These are phyloP conservation scores for Nannospalax galili DNA, from an alignment of 2,113 vertebrate genomes.

Conservation along the genomic window DNA sequence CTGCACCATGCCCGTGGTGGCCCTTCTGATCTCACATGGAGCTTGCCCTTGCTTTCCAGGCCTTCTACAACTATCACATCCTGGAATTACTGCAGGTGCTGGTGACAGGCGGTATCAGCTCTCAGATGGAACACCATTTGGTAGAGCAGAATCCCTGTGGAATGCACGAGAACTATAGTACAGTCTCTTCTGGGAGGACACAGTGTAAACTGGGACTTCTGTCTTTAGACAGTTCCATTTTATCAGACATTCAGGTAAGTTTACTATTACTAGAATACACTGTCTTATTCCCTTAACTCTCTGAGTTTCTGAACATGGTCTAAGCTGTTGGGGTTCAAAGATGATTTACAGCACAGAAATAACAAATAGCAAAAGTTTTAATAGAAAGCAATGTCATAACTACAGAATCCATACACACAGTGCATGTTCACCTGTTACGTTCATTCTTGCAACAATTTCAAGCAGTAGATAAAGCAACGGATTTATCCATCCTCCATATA, in stretches of 20 bases:
- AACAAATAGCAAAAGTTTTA: no score
- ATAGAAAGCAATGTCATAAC: no score
- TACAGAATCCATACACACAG: no score
- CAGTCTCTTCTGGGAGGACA: neutral
- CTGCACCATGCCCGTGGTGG: rapidly evolving
- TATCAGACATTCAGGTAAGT: conserved; percentile 68
- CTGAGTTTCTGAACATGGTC: conserved; percentile 22
- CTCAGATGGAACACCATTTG: conserved; percentile 68
- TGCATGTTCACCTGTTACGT: no score
- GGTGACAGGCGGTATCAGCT: conserved; percentile 79
- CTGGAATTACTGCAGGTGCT: conserved; percentile 83
- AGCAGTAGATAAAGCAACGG: neutral
- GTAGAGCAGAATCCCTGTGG: neutral
- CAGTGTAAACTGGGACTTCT: conserved; percentile 81
- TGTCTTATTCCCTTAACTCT: neutral
- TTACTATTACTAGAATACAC: neutral
- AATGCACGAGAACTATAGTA: rapidly evolving
- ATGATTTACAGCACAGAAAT: no score
- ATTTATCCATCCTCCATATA: neutral
- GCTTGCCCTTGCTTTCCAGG: conserved; percentile 70
- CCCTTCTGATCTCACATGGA: neutral
- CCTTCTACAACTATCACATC: conserved; percentile 81
- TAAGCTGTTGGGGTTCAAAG: no score
- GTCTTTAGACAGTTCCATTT: conserved; percentile 35
- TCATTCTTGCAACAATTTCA: neutral